phyloP scores from a whole-genome alignment of 2,888 invertebrate genomes.

The Lithophane leautieri region DNA sequence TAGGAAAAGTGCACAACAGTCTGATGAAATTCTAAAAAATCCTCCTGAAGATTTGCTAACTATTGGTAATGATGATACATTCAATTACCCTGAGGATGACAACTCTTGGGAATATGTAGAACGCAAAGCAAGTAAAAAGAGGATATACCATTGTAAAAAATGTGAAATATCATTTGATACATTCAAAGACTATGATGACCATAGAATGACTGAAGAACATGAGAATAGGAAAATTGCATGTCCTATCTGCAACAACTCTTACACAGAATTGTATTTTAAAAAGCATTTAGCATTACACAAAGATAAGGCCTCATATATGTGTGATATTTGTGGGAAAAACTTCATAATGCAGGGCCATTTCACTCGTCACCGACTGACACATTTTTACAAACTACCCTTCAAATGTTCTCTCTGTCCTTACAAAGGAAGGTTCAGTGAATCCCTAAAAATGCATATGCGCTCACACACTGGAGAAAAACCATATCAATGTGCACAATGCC shows the following conservation, averaged over 20 bases:
- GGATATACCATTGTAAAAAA: constrained; percentile 73
- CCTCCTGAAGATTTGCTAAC: constrained; percentile 55
- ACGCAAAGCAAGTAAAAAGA: constrained; percentile 55
- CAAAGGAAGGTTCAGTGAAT: constrained; percentile 81
- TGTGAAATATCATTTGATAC: constrained; percentile 79
- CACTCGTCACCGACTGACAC: constrained; percentile 80
- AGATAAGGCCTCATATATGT: constrained; percentile 74
- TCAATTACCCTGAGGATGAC: constrained; percentile 48
- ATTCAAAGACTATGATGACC: constrained; percentile 78
- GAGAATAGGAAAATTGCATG: constrained; percentile 79
- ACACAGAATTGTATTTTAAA: constrained; percentile 78
- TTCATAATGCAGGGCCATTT: constrained; percentile 79
- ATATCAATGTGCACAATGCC: constrained; percentile 83
- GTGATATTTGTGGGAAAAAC: constrained; percentile 86
- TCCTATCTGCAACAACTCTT: constrained; percentile 80
- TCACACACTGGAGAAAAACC: constrained; percentile 85
- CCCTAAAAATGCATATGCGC: constrained; percentile 86
- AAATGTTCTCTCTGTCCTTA: constrained; percentile 85
- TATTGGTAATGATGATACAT: constrained; percentile 54
- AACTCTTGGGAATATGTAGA: constrained; percentile 55
- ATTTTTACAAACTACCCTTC: constrained; percentile 82
- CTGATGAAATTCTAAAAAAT: constrained; percentile 75
- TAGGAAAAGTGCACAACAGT: constrained; percentile 81
- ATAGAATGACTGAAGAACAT: constrained; percentile 79
- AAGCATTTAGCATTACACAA: constrained; percentile 80